A percentile compares a stretch with the other conserved stretches of the same genome.
phyloP scores from a whole-genome alignment of 2,113 vertebrate genomes.

The Aphyosemion australe region DNA sequence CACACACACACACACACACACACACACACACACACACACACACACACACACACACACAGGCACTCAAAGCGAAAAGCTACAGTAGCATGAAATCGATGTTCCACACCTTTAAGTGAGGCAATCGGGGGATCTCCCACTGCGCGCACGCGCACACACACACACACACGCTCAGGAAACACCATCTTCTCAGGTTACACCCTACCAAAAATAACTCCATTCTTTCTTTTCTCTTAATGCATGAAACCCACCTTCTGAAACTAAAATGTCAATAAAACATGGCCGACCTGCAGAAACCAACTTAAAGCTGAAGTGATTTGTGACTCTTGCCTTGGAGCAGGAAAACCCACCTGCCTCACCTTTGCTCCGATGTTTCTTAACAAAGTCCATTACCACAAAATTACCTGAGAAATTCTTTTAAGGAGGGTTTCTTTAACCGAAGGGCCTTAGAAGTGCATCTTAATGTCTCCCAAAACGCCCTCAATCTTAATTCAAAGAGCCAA shows the following conservation, averaged over 20 bases:
- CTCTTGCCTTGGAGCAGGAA: background rate
- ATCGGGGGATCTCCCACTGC: too few relatives aligned
- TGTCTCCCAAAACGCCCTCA: constrained; percentile 4
- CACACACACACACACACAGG: background rate
- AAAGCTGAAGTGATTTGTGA: background rate
- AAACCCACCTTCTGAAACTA: background rate
- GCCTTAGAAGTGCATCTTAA: constrained; percentile 8
- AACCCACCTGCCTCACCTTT: constrained; percentile 3
- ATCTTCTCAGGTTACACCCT: constrained; percentile 12
- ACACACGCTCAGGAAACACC: background rate
- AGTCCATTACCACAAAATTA: constrained; percentile 13
- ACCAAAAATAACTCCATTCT: constrained; percentile 9
- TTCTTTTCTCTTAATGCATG: background rate
- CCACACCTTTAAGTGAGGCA: too few relatives aligned
- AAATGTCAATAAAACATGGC: background rate
- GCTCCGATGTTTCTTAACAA: background rate
- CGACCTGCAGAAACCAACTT: background rate
- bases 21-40: background rate
- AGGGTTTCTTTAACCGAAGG: constrained; percentile 9
- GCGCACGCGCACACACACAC: background rate
- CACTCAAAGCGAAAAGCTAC: too few relatives aligned
- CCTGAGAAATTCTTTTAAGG: constrained; percentile 12
- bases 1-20: background rate
- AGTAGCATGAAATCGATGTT: too few relatives aligned
- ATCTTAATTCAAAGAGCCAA: constrained; percentile 27